Evolutionary conservation across 2,113 vertebrate species (phyloP).

Genomic region (Harpagus bidentatus): DNA sequence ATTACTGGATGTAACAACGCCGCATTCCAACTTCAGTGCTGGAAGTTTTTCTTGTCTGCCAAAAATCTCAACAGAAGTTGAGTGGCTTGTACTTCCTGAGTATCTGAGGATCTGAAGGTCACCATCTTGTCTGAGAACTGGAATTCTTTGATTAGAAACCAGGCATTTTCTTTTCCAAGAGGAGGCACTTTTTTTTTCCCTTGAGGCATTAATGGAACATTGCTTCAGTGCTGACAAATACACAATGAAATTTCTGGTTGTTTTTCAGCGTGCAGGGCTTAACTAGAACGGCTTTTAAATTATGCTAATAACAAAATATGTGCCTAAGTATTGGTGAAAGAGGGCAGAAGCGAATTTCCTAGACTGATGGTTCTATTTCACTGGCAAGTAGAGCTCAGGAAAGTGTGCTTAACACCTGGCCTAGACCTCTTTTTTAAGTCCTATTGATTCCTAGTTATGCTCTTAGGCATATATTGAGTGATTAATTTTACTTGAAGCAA

Average conservation of each 20-base stretch:
- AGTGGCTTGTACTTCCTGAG: not conserved
- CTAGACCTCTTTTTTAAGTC: not conserved
- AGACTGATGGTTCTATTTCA: not conserved
- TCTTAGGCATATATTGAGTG: not conserved
- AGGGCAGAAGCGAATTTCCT: not conserved
- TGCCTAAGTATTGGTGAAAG: not conserved
- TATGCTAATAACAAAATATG: not conserved
- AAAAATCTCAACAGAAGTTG: not conserved
- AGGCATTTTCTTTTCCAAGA: not conserved
- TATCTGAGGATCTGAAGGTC: not conserved
- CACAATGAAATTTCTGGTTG: not conserved
- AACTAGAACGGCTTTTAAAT: not conserved
- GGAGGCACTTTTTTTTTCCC: not conserved
- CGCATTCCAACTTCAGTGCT: not conserved
- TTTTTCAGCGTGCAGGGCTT: not conserved
- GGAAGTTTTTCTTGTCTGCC: not conserved
- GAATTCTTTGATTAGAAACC: not conserved
- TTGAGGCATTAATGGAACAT: not conserved
- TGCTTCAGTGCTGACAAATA: not conserved
- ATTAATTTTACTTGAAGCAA: constrained; percentile 16
- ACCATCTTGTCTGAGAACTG: not conserved
- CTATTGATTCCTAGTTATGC: not conserved
- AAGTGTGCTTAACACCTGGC: not conserved
- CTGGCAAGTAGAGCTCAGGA: not conserved
- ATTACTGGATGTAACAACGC: not conserved